Base-by-base conservation (phyloP, 2,888 invertebrate genomes). In the Thyatira batis region DNA sequence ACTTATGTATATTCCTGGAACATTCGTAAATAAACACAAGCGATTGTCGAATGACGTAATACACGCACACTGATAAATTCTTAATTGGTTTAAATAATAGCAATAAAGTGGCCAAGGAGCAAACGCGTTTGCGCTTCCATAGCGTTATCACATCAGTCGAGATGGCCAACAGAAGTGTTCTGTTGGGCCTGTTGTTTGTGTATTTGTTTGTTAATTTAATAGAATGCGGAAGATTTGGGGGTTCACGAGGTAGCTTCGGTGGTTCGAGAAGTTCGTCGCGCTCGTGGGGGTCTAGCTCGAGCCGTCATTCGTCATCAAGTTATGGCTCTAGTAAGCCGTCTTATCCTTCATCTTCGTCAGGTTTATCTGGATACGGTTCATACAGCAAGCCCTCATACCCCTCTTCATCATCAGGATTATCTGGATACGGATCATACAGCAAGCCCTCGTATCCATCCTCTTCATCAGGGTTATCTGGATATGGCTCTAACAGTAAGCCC, bases 181-280 rank as follows among this genome's bases (percentile, higher is more conserved):
- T 87, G 78, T 80, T 86, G 76, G 81, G 83, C 69, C 76, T 88
- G 13, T 73, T 86, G 53, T 60, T 87, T 57, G 65, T 75, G 56
- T 75, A 76, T 71, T 53, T 79, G 33, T 67, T 73, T 50, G 65
- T 76, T 30, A 72, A 75, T 61, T 67, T 74, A 49, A 70, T 74
- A 52, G 76, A 82, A 66, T 76, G 83, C 65, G 53, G 67, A 45
- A 63, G 76, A 45, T 60, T 64, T 27, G 58, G 76, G 53, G 56
- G 77, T 2, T 45, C 62, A 46, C 50, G 21, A 39, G 52, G 57
- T 45, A 52, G 73, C 10, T 55, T 72, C 1, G 49, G 77, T 4
- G 54, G 75, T 3, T 49, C 72, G 3, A 51, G 74, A 11, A 46
- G 73, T 2, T 68, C 69, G 6, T 69, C 21, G 8, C 20, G 20